Evolutionary conservation across 2,113 vertebrate genomes (phyloP), one percentile per base, ranked within the genome.

Genomic region (Atrichornis clamosus): DNA sequence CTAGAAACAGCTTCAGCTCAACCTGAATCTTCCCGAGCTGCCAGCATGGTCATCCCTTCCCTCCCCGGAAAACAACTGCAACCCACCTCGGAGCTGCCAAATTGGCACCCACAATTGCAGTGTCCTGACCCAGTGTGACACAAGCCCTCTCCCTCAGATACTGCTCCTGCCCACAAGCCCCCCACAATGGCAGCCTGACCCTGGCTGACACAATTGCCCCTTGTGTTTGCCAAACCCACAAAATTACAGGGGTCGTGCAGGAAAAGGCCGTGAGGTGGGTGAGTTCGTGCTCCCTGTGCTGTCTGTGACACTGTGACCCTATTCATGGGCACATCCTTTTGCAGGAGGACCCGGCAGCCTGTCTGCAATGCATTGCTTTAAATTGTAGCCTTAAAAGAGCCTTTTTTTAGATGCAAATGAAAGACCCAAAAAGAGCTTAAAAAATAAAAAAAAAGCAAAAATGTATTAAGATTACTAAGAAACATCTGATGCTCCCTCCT

Each of bases 171-270:
- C 91, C 95, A 86, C 94, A 95, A 89, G 86, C 94, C 95, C 95
- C 93, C 90, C 90, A 93, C 96, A 94, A 89, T 97, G 94, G 95
- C 95, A 97, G 85, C 95, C 76, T 96, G 95, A 97, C 96, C 95
- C 95, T 91, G 94, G 70, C 86, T 90, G 86, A 95, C 92, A 96
- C 92, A 97, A 97, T 96, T 93, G 93, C 89, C 89, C 84, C 95
- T 93, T 95, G 58, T 94, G 84, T 93, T 93, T 97, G 92, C 97
- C 97, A 97, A 97, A 97, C 86, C 97, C 97, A 97, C 97, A 96
- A 96, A 97, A 97, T 97, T 96, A 96, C 15, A 97, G 91, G 86
- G 91, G 90, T 96, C 28, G 46, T 56, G 75, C 93, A 87, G 93
- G 95, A 93, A 69, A 84, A 90, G 85, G 92, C 92, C 15, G 60